Percentiles rank a stretch among this genome's conserved stretches.
phyloP scores from a whole-genome alignment of 2,888 invertebrate species.

The Polyploca ridens region DNA sequence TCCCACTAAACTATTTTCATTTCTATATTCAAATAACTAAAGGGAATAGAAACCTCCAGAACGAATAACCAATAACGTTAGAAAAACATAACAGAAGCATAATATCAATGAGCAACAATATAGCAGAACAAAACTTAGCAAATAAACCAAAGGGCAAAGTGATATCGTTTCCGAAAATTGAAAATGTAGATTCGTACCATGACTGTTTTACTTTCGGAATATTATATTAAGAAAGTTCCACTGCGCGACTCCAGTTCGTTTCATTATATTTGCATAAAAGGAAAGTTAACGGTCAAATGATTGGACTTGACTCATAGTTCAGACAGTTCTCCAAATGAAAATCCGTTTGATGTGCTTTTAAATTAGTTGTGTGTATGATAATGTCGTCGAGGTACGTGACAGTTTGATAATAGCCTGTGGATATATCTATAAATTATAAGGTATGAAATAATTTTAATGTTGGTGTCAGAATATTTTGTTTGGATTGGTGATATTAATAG shows the following conservation, averaged over 20 bases:
- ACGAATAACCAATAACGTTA: conserved; percentile 3
- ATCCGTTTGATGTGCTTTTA: conserved; percentile 23
- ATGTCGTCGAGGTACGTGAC: neutral
- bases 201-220: conserved; percentile 59
- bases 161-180: conserved; percentile 48
- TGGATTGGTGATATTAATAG: neutral
- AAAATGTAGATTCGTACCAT: conserved; percentile 44
- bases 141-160: conserved; percentile 27
- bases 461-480: neutral
- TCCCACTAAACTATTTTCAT: neutral
- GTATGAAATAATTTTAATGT: neutral
- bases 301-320: conserved; percentile 37
- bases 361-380: conserved; percentile 19
- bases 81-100: neutral
- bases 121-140: conserved; percentile 11
- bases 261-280: conserved; percentile 62
- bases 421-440: neutral
- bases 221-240: conserved; percentile 67
- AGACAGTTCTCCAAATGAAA: conserved; percentile 34
- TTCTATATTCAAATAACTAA: neutral
- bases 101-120: conserved; percentile 7
- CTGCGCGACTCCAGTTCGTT: conserved; percentile 40
- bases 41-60: neutral
- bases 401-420: neutral
- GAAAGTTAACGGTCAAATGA: conserved; percentile 57